A percentile compares a stretch with the other conserved stretches of the same genome.
Evolutionary conservation across 2,888 invertebrate species (phyloP).

Genomic region (Hybos culiciformis): DNA sequence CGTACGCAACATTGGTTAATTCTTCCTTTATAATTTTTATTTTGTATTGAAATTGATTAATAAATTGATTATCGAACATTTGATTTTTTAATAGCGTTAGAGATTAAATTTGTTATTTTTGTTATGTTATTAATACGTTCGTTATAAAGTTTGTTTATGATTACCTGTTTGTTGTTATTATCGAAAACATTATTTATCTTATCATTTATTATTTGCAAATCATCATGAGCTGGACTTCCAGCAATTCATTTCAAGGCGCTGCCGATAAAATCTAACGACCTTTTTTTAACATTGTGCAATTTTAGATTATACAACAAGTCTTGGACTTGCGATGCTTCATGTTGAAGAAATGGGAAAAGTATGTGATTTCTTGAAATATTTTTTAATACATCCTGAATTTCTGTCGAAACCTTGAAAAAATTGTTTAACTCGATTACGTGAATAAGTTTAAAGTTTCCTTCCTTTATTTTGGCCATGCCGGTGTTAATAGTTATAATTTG

Average conservation of each 20-base stretch:
- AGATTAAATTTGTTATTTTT: neutral
- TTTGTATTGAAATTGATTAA: neutral
- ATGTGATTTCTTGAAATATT: neutral
- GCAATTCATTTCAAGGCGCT: neutral
- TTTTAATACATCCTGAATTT: neutral
- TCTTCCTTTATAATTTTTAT: constrained; percentile 1
- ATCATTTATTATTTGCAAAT: neutral
- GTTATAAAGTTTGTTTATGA: too few species aligned
- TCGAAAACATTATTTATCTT: neutral
- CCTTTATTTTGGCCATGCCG: constrained; percentile 7
- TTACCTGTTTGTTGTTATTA: neutral
- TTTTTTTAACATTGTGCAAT: neutral
- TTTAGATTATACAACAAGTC: neutral
- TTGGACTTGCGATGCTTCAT: neutral
- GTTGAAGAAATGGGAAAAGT: neutral
- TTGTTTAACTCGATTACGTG: constrained; percentile 10
- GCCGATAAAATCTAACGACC: neutral
- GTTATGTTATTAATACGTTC: too few species aligned
- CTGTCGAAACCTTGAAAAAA: neutral
- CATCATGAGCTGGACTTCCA: neutral
- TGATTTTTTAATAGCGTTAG: neutral
- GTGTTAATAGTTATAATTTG: constrained; percentile 5
- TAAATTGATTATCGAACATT: neutral
- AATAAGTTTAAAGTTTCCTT: constrained; percentile 8
- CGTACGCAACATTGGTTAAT: neutral